Conservation (phyloP, 2,797 vertebrate species). For the Myripristis murdjan region DNA sequence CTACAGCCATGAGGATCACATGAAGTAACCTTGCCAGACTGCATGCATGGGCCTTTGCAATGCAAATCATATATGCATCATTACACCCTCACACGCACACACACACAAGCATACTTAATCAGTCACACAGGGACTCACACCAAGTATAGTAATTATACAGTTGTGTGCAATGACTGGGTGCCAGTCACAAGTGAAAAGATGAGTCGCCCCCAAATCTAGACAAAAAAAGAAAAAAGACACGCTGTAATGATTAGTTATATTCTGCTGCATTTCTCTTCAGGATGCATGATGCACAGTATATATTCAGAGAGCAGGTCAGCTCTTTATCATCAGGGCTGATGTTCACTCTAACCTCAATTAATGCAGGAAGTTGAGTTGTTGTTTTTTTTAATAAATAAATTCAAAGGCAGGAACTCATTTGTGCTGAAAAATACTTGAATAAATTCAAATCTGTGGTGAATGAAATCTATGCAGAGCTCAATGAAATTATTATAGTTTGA, state of each 20-base stretch:
- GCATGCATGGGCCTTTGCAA: slow-evolving; percentile 21
- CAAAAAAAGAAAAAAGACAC: background rate
- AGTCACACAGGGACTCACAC: slow-evolving; percentile 6
- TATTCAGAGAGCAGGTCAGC: background rate
- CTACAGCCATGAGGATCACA: slow-evolving; percentile 53
- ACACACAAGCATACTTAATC: background rate
- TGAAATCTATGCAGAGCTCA: too few relatives aligned
- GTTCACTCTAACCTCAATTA: background rate
- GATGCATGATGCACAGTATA: background rate
- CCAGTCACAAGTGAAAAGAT: background rate
- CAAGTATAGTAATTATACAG: slow-evolving; percentile 3
- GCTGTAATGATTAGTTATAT: background rate
- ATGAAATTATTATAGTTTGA: background rate
- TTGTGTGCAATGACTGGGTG: background rate
- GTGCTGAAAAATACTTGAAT: background rate
- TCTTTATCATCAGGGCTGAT: too few relatives aligned
- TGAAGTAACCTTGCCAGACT: slow-evolving; percentile 47
- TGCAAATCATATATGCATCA: slow-evolving; percentile 13
- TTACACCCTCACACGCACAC: background rate
- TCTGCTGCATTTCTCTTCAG: background rate
- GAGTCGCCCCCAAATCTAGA: background rate
- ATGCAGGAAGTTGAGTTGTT: background rate
- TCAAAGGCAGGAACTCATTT: too few relatives aligned
- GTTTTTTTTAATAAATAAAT: too few relatives aligned
- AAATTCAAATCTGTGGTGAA: too few relatives aligned